Evolutionary conservation across 2,888 invertebrate genomes (phyloP).

Genomic region (Bellardia bayeri): DNA sequence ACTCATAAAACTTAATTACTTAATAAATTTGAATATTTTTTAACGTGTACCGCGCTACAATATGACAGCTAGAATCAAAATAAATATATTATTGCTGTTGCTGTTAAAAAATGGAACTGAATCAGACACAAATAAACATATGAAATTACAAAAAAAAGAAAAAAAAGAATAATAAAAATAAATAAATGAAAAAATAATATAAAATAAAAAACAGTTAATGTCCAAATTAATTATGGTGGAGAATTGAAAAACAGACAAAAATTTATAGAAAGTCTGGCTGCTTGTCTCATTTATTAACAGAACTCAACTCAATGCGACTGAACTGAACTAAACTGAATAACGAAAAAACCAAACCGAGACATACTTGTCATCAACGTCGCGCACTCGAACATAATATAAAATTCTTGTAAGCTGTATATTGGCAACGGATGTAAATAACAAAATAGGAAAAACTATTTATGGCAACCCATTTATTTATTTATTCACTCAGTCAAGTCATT

Average conservation of each 20-base stretch:
- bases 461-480: slow-evolving; percentile 51
- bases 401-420: slow-evolving; percentile 38
- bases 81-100: slow-evolving; percentile 41
- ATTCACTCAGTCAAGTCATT: slow-evolving; percentile 28
- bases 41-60: slow-evolving; percentile 4
- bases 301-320: slow-evolving; percentile 23
- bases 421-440: slow-evolving; percentile 65
- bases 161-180: slow-evolving; percentile 36
- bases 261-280: slow-evolving; percentile 55
- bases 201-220: slow-evolving; percentile 63
- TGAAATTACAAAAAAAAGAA: slow-evolving; percentile 11
- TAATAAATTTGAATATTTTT: slow-evolving; percentile 4
- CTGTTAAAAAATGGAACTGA: slow-evolving; percentile 50
- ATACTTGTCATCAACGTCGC: slow-evolving; percentile 53
- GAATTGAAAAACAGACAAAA: slow-evolving; percentile 42
- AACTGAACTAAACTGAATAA: background rate
- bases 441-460: slow-evolving; percentile 69
- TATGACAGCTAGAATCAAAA: slow-evolving; percentile 52
- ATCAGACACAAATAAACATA: slow-evolving; percentile 17
- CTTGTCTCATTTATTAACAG: slow-evolving; percentile 46
- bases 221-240: slow-evolving; percentile 66
- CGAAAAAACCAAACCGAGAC: slow-evolving; percentile 44
- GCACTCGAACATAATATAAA: slow-evolving; percentile 11
- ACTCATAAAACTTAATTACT: background rate
- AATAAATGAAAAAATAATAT: background rate